Percentiles rank a stretch among this genome's conserved stretches.
These are phyloP conservation scores for Macroramphosus scolopax DNA, from an alignment of 2,797 vertebrate genomes.

Conservation along the genomic window DNA sequence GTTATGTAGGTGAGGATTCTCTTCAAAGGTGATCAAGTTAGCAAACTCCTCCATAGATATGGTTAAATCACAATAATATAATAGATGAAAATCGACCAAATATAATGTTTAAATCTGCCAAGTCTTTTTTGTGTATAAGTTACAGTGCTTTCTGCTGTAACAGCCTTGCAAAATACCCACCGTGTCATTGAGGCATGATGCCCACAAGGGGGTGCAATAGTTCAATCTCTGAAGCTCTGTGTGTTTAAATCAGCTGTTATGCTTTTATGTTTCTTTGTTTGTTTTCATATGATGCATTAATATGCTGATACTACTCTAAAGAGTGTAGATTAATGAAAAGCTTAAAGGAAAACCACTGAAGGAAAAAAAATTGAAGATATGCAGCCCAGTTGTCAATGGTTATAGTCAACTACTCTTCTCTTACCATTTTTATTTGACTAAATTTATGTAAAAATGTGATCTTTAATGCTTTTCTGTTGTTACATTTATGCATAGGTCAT, in stretches of 20 bases:
- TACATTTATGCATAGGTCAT: constrained; percentile 9
- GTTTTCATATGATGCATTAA: constrained; percentile 12
- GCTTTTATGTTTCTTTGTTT: background rate
- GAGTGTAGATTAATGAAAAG: background rate
- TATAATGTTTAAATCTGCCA: no score
- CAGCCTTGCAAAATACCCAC: no score
- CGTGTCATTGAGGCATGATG: background rate
- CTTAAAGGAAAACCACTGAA: background rate
- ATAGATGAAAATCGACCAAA: no score
- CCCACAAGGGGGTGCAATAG: constrained; percentile 56
- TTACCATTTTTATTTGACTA: background rate
- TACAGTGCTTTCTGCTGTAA: no score
- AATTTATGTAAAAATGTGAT: constrained; percentile 1
- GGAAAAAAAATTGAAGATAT: background rate
- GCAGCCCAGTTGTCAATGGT: no score
- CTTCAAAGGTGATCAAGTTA: no score
- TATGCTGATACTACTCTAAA: no score
- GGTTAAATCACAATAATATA: no score
- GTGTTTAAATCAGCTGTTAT: background rate
- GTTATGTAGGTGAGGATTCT: no score
- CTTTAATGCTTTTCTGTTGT: constrained; percentile 4
- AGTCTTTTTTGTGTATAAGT: no score
- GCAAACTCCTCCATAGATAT: no score
- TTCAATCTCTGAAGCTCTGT: constrained; percentile 26
- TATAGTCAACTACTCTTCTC: rapidly evolving